phyloP scores from a whole-genome alignment of 2,797 vertebrate genomes.

The Chromobotia macracanthus region DNA sequence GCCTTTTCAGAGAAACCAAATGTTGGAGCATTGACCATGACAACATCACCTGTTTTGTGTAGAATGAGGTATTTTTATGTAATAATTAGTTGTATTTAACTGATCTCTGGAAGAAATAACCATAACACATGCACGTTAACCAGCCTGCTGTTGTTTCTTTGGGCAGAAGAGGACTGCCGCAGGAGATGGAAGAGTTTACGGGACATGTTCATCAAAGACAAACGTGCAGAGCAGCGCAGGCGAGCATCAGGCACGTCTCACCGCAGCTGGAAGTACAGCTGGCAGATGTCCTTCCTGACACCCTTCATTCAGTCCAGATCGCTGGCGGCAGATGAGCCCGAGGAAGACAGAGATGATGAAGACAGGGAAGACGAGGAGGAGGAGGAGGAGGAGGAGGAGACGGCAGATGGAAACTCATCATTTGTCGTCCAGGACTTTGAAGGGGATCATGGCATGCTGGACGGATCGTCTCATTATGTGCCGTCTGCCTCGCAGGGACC shows the following conservation, averaged over 20 bases:
- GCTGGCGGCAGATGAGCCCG: constrained; percentile 37
- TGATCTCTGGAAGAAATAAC: no score
- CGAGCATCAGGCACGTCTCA: constrained; percentile 46
- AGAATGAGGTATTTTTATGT: no score
- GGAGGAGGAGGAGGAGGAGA: constrained; percentile 46
- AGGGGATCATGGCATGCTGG: constrained; percentile 48
- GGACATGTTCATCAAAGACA: constrained; percentile 59
- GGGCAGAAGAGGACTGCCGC: constrained; percentile 53
- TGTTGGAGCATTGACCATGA: no score
- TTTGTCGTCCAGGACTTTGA: constrained; percentile 53
- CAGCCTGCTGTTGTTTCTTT: not conserved
- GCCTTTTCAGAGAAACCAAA: no score
- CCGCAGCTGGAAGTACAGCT: constrained; percentile 57
- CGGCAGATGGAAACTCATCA: constrained; percentile 30
- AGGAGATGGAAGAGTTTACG: constrained; percentile 56
- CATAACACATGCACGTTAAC: no score
- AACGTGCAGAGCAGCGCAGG: constrained; percentile 51
- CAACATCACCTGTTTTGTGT: no score
- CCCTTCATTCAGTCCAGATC: constrained; percentile 56
- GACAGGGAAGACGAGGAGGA: constrained; percentile 38
- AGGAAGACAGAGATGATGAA: constrained; percentile 49
- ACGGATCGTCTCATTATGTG: constrained; percentile 33
- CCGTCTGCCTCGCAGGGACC: constrained; percentile 35
- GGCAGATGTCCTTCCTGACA: constrained; percentile 58
- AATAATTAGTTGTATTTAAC: no score